Conservation (phyloP, 2,888 invertebrate species). For the Pomacea canaliculata region DNA sequence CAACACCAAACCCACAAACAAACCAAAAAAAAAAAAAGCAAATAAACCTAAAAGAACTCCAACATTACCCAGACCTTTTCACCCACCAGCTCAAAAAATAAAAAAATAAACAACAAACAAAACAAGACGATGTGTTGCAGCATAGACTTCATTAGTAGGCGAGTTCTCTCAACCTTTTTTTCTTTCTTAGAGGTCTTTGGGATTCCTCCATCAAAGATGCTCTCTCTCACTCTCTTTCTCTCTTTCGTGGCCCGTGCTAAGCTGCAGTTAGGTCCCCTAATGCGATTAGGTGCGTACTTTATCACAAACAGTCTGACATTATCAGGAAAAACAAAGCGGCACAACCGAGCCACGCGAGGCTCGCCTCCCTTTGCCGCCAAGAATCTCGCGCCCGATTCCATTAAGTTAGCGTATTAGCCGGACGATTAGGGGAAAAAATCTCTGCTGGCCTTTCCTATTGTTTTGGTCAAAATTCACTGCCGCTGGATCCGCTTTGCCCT, state of each 20-base stretch:
- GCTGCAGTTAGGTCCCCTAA: constrained; percentile 8
- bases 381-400: constrained; percentile 8
- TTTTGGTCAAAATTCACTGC: constrained; percentile 24
- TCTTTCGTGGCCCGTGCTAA: constrained; percentile 1
- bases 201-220: too few relatives aligned
- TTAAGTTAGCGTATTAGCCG: constrained; percentile 26
- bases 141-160: too few relatives aligned
- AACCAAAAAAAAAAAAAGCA: too few relatives aligned
- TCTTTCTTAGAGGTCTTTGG: too few relatives aligned
- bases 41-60: too few relatives aligned
- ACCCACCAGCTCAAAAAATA: too few relatives aligned
- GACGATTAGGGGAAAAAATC: constrained; percentile 16
- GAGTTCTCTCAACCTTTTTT: too few relatives aligned
- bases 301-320: constrained; percentile 26
- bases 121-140: too few relatives aligned
- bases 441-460: constrained; percentile 20
- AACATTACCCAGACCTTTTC: too few relatives aligned
- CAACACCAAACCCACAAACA: too few relatives aligned
- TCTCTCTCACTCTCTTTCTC: not conserved
- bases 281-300: constrained; percentile 26
- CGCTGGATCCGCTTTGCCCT: constrained; percentile 21
- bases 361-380: not conserved
- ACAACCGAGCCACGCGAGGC: not conserved
- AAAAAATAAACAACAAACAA: too few relatives aligned
- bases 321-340: constrained; percentile 24